Percentiles rank a stretch among this genome's conserved stretches.
Evolutionary conservation across 2,113 vertebrate genomes (phyloP).

Genomic region (Syrrhaptes paradoxus): DNA sequence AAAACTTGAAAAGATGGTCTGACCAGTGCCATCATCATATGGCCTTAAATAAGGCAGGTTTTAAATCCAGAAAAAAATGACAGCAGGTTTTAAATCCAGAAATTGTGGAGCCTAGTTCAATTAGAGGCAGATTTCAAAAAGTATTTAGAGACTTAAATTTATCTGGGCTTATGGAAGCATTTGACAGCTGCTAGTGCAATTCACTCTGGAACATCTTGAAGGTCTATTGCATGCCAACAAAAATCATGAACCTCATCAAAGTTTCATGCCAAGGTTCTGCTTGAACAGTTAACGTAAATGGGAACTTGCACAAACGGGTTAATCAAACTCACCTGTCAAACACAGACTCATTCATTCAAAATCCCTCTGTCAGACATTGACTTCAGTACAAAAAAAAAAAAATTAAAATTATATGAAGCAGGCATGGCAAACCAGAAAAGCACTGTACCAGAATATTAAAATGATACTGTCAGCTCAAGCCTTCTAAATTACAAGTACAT

Average conservation of each 20-base stretch:
- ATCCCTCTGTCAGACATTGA: background rate
- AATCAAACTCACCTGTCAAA: slow-evolving; percentile 29
- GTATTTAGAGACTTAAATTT: slow-evolving; percentile 16
- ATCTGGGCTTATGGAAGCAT: slow-evolving; percentile 9
- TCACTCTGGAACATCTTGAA: slow-evolving; percentile 30
- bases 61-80: background rate
- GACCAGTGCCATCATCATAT: background rate
- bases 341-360: background rate
- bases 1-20: background rate
- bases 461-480: background rate
- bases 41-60: background rate
- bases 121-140: background rate
- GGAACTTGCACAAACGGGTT: slow-evolving; percentile 5
- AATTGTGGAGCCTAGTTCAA: background rate
- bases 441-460: background rate
- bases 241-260: slow-evolving; percentile 49
- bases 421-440: background rate
- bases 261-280: slow-evolving; percentile 39
- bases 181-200: slow-evolving; percentile 40
- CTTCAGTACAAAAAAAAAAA: background rate
- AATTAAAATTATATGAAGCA: background rate
- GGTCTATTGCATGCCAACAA: slow-evolving; percentile 36
- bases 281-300: slow-evolving; percentile 31
- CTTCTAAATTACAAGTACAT: background rate
- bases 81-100: background rate